Evolutionary conservation across 2,113 vertebrate genomes (phyloP), one percentile per base, ranked within the genome.

Genomic region (Cyanoramphus novaezelandiae): DNA sequence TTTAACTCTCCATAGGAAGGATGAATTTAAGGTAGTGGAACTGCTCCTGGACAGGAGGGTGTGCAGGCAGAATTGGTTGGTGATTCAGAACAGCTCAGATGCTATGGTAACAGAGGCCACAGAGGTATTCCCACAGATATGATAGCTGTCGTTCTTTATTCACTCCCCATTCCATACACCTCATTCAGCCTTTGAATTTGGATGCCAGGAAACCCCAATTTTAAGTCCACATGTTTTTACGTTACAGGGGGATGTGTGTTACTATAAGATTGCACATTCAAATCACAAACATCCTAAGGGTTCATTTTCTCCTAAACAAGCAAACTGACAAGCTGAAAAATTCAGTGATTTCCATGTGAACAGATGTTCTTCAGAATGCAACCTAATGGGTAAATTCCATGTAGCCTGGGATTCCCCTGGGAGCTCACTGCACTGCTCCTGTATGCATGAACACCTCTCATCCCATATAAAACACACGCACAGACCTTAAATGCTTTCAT

Each of bases 41-140:
- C 24, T 74, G 41, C 35, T 74, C 29, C 50, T 27, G 85, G 75
- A 25, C 46, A 27, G 70, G 31, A 92, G 28, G 33, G 78, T 81
- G 75, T 39, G 79, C 64, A 75, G 79, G 28, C 39, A 47, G 3
- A 94, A 81, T 3, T 50, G 64, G 68, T 55, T 57, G 43, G 82
- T 43, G 84, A 72, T 77, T 91, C 13, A 4, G 89, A 76, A 85
- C 70, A 92, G 75, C 67, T 83, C 79, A 76, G 85, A n/a, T 14
- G 63, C 90, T 90, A 77, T 71, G 69, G 86, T 52, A 87, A 95
- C 55, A 31, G 77, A 49, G 70, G 62, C 52, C 91, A 57, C 81
- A 25, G 55, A 89, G 87, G 62, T 13, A 44, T 55, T 86, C 52
- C 71, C 35, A 52, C 7, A 93, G 69, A 71, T 55, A 37, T 6